Evolutionary conservation across 2,113 vertebrate species (phyloP).

Genomic region (Cyanocitta stelleri): DNA sequence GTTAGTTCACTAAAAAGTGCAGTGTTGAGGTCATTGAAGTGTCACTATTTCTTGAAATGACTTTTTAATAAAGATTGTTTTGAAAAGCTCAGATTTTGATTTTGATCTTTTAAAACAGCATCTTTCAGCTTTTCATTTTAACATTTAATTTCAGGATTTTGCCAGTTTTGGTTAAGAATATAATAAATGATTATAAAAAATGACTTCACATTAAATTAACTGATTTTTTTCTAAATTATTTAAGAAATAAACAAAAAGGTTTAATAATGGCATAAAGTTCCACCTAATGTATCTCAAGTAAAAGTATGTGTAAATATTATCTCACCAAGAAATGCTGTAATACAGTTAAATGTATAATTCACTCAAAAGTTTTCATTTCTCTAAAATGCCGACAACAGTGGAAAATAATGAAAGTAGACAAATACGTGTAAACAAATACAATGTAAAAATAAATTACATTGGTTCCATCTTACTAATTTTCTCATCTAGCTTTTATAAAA

Average conservation of each 20-base stretch:
- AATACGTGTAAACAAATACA: background rate
- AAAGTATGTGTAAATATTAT: background rate
- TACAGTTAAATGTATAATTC: background rate
- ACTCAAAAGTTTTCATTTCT: background rate
- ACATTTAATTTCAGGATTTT: background rate
- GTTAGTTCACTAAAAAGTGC: constrained; percentile 1
- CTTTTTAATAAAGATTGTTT: background rate
- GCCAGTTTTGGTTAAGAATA: background rate
- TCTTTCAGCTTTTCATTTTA: background rate
- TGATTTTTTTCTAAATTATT: background rate
- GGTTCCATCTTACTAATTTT: background rate
- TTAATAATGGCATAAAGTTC: background rate
- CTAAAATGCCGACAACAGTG: background rate
- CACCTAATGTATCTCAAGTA: background rate
- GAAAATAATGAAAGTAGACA: background rate
- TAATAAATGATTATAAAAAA: background rate
- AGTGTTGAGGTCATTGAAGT: background rate
- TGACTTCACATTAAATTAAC: background rate
- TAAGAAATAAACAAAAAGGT: background rate
- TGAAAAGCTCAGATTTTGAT: background rate
- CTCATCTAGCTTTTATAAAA: background rate
- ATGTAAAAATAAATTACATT: background rate
- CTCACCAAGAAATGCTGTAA: background rate
- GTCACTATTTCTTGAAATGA: background rate
- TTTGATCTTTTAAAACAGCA: background rate